Evolutionary conservation across 2,888 invertebrate species (phyloP).

Genomic region (Chymomyza procnemis): DNA sequence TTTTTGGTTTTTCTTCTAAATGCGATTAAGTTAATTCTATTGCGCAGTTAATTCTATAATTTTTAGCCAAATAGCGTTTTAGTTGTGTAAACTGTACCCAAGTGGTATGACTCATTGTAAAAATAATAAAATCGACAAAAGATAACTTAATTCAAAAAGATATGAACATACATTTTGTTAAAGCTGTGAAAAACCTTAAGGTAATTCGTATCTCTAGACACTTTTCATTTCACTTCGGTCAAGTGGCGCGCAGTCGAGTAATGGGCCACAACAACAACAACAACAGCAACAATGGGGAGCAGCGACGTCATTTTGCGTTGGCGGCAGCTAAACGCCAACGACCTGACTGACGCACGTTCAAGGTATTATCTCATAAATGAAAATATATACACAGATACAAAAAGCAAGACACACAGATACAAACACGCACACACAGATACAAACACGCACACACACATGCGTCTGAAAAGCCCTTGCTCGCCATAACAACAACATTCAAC

Average conservation of each 20-base stretch:
- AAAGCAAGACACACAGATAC: conserved; percentile 6
- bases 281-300: conserved; percentile 23
- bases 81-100: conserved; percentile 10
- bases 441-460: neutral
- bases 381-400: conserved; percentile 22
- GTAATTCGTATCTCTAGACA: conserved; percentile 29
- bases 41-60: conserved; percentile 48
- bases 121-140: conserved; percentile 13
- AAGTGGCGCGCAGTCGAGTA: conserved; percentile 10
- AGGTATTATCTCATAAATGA: conserved; percentile 69
- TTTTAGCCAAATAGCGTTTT: conserved; percentile 42
- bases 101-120: conserved; percentile 32
- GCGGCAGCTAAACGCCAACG: conserved; percentile 63
- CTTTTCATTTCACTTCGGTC: conserved; percentile 58
- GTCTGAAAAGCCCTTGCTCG: conserved; percentile 43
- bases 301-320: conserved; percentile 41
- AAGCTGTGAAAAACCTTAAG: neutral
- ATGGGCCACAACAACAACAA: conserved; percentile 14
- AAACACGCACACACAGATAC: conserved; percentile 5
- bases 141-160: neutral
- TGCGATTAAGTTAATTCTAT: conserved; percentile 13
- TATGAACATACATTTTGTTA: neutral
- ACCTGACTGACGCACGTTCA: conserved; percentile 71
- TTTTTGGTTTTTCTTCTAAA: neutral
- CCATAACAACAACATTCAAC: conserved; percentile 20